A percentile compares a stretch with the other conserved stretches of the same genome.
phyloP scores from a whole-genome alignment of 2,113 vertebrate genomes.

The Gavia stellata region DNA sequence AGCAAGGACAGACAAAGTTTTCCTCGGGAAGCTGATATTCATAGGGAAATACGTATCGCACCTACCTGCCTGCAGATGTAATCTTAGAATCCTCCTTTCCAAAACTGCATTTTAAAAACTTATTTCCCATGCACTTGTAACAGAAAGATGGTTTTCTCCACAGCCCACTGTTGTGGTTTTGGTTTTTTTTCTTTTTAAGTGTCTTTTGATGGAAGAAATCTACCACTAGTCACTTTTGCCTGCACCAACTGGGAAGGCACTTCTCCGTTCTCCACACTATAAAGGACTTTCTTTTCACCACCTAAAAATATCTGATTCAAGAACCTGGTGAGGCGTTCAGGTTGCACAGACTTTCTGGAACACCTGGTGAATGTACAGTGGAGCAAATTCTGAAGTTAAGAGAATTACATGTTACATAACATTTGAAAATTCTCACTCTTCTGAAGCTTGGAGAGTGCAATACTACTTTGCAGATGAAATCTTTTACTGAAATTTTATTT shows the following conservation, averaged over 20 bases:
- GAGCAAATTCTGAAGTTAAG: not conserved
- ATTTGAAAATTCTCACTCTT: not conserved
- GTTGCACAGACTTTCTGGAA: not conserved
- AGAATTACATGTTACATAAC: not conserved
- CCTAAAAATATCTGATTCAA: not conserved
- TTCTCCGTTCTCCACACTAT: not conserved
- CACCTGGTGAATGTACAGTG: not conserved
- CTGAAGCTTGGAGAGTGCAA: not conserved
- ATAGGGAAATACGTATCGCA: not conserved
- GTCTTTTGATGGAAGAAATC: not conserved
- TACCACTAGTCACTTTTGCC: not conserved
- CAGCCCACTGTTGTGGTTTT: rapidly evolving
- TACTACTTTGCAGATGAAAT: not conserved
- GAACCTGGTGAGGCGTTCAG: not conserved
- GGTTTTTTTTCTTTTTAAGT: not conserved
- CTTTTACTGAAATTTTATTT: not conserved
- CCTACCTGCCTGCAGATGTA: not conserved
- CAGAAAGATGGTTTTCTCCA: not conserved
- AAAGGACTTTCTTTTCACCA: not conserved
- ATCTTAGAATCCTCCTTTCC: not conserved
- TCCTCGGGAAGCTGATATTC: not conserved
- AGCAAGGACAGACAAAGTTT: not conserved
- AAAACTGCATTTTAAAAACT: not conserved
- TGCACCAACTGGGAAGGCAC: not conserved
- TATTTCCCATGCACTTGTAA: not conserved